These are phyloP conservation scores for Sarcophaga peregrina DNA, from an alignment of 1,140 invertebrate species.

Conservation along the genomic window DNA sequence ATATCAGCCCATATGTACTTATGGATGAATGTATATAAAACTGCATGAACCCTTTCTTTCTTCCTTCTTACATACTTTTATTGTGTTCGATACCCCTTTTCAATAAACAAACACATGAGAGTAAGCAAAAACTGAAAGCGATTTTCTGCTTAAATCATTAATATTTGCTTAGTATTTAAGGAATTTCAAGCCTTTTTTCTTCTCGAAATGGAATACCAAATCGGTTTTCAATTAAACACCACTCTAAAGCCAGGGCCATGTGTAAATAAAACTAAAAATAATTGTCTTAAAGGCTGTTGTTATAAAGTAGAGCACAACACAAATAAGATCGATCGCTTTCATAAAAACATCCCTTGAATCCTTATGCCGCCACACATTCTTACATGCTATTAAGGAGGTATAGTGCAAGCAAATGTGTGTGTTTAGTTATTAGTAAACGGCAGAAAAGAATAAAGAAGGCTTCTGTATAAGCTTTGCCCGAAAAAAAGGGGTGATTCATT, in stretches of 20 bases:
- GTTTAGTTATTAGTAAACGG: slow-evolving; percentile 17
- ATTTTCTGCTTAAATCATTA: slow-evolving; percentile 44
- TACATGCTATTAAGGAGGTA: not conserved
- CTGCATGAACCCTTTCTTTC: slow-evolving; percentile 16
- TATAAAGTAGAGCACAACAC: not conserved
- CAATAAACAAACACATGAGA: not conserved
- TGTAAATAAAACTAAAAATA: slow-evolving; percentile 14
- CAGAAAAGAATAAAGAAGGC: not conserved
- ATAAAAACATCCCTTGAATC: not conserved
- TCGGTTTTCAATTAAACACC: not conserved
- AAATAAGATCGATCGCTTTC: slow-evolving; percentile 8
- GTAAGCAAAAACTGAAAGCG: slow-evolving; percentile 19
- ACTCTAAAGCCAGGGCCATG: not conserved
- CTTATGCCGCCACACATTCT: not conserved
- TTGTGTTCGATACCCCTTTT: no score
- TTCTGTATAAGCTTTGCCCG: not conserved
- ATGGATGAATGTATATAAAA: not conserved
- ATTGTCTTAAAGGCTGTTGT: slow-evolving; percentile 21
- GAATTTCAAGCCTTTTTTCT: not conserved
- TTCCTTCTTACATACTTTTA: not conserved
- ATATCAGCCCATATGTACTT: slow-evolving; percentile 8
- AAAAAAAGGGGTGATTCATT: slow-evolving; percentile 23
- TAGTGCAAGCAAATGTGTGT: not conserved
- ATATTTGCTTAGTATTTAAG: slow-evolving; percentile 36
- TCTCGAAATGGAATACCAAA: not conserved